Evolutionary conservation across 2,888 invertebrate species (phyloP).

Genomic region (Diogma glabrata): DNA sequence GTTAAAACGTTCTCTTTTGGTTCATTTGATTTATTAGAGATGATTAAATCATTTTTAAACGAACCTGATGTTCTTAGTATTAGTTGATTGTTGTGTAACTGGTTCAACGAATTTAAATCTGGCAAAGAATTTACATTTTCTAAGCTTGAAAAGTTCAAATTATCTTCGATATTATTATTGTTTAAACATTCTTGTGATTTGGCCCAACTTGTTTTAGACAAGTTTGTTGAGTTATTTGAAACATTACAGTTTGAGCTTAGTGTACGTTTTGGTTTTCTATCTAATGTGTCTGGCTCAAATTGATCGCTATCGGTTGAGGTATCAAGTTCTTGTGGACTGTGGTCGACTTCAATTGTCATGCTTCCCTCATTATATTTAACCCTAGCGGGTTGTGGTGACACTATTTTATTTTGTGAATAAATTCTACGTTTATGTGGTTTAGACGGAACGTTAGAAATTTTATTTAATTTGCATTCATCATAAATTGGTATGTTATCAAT

Average conservation of each 20-base stretch:
- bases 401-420: conserved; percentile 15
- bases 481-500: conserved; percentile 6
- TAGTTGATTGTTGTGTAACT: conserved; percentile 41
- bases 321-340: conserved; percentile 59
- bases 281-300: conserved; percentile 78
- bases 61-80: conserved; percentile 57
- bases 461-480: no score
- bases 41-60: conserved; percentile 43
- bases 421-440: not conserved
- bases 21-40: conserved; percentile 18
- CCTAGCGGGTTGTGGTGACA: conserved; percentile 34
- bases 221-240: conserved; percentile 27
- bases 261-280: conserved; percentile 57
- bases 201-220: conserved; percentile 20
- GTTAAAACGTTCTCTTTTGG: conserved; percentile 22
- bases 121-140: conserved; percentile 27
- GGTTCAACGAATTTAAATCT: conserved; percentile 24
- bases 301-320: conserved; percentile 53
- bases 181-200: conserved; percentile 35
- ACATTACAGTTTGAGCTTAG: no score
- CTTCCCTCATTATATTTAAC: conserved; percentile 53
- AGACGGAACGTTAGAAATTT: no score
- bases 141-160: conserved; percentile 21
- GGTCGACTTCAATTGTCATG: conserved; percentile 72
- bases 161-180: conserved; percentile 20